A percentile compares a stretch with the other conserved stretches of the same genome.
Evolutionary conservation across 2,113 vertebrate genomes (phyloP).

Genomic region (Addax nasomaculatus): DNA sequence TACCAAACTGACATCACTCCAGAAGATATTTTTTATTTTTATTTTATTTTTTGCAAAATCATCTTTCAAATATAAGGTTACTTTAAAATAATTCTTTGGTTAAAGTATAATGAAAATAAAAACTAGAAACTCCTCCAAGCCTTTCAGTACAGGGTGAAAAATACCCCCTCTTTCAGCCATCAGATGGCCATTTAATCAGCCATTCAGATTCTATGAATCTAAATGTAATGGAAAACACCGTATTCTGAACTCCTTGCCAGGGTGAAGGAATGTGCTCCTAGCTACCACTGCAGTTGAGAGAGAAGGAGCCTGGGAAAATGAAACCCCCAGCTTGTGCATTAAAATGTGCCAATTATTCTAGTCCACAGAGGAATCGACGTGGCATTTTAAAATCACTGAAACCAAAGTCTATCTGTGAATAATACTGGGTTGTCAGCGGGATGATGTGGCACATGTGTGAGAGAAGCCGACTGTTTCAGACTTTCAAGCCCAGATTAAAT

Average conservation of each 20-base stretch:
- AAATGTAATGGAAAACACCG: constrained; percentile 44
- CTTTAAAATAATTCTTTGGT: constrained; percentile 73
- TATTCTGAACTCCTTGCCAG: background rate
- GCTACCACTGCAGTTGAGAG: background rate
- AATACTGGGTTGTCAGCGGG: background rate
- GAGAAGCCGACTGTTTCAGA: background rate
- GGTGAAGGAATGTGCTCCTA: background rate
- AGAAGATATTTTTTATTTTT: constrained; percentile 18
- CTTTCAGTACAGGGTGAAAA: constrained; percentile 22
- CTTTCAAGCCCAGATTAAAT: background rate
- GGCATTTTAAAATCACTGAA: background rate
- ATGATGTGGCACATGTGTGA: background rate
- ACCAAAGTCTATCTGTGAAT: background rate
- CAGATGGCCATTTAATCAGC: constrained; percentile 53
- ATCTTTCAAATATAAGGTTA: constrained; percentile 51
- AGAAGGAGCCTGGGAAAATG: background rate
- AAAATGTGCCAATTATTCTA: background rate
- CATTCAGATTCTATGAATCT: constrained; percentile 20
- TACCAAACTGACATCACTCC: background rate
- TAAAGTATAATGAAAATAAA: constrained; percentile 66
- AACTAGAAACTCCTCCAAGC: constrained; percentile 41
- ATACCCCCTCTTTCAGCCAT: background rate
- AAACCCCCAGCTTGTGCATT: background rate
- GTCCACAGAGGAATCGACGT: background rate
- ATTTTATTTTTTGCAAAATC: constrained; percentile 52